Conservation (phyloP, 30 jellyfish, hydroid and myxozoan genomes). For the Pseudorhiza aurosa region DNA sequence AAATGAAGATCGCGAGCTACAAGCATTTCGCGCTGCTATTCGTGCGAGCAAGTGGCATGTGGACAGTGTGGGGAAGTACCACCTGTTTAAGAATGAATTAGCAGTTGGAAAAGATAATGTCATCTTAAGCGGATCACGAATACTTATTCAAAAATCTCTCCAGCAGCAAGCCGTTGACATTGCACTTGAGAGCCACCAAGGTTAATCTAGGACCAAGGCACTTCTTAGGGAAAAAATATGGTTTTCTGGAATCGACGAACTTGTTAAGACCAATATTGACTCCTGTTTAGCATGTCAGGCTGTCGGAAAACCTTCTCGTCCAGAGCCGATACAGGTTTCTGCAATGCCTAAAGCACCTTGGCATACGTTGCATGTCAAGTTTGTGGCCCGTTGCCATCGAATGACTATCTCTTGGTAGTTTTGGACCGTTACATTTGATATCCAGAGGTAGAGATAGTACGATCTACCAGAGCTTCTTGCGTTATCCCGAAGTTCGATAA, state of each 20-base stretch:
- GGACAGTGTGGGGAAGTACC: constrained; percentile 14
- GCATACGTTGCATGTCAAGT: too few relatives aligned
- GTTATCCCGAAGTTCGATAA: constrained; percentile 35
- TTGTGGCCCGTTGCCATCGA: constrained; percentile 45
- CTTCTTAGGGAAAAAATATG: constrained; percentile 22
- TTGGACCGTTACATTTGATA: constrained; percentile 1
- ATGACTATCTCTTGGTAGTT: constrained; percentile 17
- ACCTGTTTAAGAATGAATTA: constrained; percentile 43
- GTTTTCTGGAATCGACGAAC: constrained; percentile 47
- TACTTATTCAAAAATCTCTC: constrained; percentile 39
- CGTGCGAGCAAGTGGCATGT: constrained; percentile 25
- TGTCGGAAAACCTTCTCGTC: constrained; percentile 13
- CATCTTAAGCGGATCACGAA: constrained; percentile 38
- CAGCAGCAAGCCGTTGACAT: constrained; percentile 37
- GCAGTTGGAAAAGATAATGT: constrained; percentile 24
- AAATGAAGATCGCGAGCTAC: constrained; percentile 8
- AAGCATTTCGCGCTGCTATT: constrained; percentile 24
- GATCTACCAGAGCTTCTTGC: constrained; percentile 32
- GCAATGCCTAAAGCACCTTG: constrained; percentile 24
- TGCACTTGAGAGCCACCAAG: constrained; percentile 70
- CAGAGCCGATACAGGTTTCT: constrained; percentile 44
- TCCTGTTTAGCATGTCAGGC: constrained; percentile 67
- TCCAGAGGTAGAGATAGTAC: constrained; percentile 1
- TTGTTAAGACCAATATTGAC: constrained; percentile 12
- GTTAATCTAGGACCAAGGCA: constrained; percentile 50